These are phyloP conservation scores for Corythornis cristatus DNA, from an alignment of 2,113 vertebrate species.

Conservation along the genomic window DNA sequence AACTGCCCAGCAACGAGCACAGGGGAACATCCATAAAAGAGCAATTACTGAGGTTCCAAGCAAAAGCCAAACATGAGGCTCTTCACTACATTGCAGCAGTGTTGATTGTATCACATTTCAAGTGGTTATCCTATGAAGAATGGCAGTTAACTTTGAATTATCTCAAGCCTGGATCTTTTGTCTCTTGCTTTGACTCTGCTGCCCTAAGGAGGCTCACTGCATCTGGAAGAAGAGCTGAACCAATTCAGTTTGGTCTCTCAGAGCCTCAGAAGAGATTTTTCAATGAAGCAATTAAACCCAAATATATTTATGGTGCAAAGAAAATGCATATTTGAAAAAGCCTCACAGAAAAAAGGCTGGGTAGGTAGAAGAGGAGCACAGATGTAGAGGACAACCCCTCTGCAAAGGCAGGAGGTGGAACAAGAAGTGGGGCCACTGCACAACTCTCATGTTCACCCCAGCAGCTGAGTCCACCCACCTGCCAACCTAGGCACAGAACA, in stretches of 20 bases:
- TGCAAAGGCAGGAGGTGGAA: background rate
- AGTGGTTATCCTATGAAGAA: constrained; percentile 19
- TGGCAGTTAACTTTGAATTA: constrained; percentile 28
- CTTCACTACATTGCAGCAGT: background rate
- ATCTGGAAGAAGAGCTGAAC: background rate
- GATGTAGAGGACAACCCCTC: background rate
- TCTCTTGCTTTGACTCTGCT: background rate
- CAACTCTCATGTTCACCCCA: background rate
- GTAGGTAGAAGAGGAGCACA: background rate
- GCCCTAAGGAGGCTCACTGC: background rate
- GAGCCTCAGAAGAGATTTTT: background rate
- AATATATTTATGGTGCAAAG: background rate
- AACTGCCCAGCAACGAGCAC: background rate
- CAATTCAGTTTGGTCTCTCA: background rate
- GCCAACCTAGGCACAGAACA: background rate
- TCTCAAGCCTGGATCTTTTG: background rate
- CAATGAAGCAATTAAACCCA: background rate
- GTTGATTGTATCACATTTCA: constrained; percentile 15
- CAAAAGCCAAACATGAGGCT: background rate
- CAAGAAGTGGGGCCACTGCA: accelerated
- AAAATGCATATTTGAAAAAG: background rate
- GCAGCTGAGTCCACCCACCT: background rate
- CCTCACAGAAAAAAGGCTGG: background rate
- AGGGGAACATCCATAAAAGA: background rate
- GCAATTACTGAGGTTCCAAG: constrained; percentile 44